phyloP scores from a whole-genome alignment of 2,888 invertebrate species.

The Caenorhabditis imperialis region DNA sequence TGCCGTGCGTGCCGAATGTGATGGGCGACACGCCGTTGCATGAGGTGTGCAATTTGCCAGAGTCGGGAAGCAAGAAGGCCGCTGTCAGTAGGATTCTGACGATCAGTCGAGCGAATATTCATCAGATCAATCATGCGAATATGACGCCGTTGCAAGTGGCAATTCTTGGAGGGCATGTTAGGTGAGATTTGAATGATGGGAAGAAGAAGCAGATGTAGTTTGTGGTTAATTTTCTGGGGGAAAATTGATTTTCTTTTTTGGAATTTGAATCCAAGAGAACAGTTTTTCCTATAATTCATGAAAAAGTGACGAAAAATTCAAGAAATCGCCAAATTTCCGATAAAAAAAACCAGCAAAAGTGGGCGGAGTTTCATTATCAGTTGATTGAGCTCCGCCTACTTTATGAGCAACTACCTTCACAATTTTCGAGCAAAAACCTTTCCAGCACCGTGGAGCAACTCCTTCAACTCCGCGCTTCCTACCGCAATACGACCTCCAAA shows the following conservation, averaged over 20 bases:
- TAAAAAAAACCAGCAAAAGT: no score
- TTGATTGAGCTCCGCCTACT: no score
- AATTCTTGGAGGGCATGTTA: slow-evolving; percentile 41
- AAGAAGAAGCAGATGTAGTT: no score
- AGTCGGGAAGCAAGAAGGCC: slow-evolving; percentile 55
- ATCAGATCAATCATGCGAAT: slow-evolving; percentile 39
- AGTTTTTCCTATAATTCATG: no score
- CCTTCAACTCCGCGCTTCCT: slow-evolving; percentile 43
- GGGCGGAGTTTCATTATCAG: no score
- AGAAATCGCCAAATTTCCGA: no score
- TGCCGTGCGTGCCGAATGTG: slow-evolving; percentile 53
- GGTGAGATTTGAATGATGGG: no score
- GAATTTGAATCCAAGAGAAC: no score
- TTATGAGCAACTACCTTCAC: no score
- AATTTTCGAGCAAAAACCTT: not conserved
- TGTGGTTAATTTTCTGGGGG: no score
- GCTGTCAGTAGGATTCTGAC: slow-evolving; percentile 56
- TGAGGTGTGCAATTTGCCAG: slow-evolving; percentile 50
- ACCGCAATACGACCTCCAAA: slow-evolving; percentile 27
- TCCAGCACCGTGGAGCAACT: slow-evolving; percentile 56
- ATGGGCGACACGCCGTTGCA: slow-evolving; percentile 58
- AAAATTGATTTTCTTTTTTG: no score
- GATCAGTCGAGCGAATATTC: slow-evolving; percentile 51
- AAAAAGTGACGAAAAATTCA: no score
- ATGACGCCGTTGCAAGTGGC: slow-evolving; percentile 49